phyloP scores from a whole-genome alignment of 1,140 invertebrate species.

The Branchinecta lindahli region DNA sequence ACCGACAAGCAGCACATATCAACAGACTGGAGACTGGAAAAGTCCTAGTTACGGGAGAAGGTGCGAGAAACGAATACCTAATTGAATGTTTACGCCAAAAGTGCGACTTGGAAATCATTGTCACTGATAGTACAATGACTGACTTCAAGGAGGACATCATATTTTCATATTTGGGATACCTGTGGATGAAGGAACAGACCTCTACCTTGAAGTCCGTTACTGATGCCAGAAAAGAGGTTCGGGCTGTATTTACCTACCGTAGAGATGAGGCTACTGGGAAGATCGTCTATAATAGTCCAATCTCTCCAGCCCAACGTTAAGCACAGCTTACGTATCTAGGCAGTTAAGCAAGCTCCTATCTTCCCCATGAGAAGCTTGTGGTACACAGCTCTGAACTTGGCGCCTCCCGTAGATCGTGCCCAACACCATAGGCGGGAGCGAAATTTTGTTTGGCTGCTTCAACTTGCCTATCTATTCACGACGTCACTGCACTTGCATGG shows the following conservation, averaged over 20 bases:
- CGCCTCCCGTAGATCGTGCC: too few species aligned
- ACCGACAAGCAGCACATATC: neutral
- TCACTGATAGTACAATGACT: neutral
- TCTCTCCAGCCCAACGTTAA: too few species aligned
- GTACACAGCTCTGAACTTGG: too few species aligned
- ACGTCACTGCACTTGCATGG: too few species aligned
- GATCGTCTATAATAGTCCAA: too few species aligned
- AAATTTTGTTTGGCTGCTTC: too few species aligned
- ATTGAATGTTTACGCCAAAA: neutral
- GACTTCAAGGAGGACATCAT: neutral
- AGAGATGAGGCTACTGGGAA: neutral
- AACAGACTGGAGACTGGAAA: neutral
- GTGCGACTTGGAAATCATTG: neutral
- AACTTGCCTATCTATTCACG: too few species aligned
- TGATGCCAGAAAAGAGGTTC: neutral
- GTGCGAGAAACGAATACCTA: neutral
- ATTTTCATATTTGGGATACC: neutral
- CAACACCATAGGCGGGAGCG: too few species aligned
- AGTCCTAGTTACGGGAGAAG: neutral
- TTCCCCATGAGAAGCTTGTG: too few species aligned
- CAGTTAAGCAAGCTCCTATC: too few species aligned
- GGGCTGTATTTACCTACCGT: neutral
- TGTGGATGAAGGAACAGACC: neutral
- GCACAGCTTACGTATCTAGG: too few species aligned
- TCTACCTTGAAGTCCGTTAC: neutral